Base-by-base conservation (phyloP, 2,888 invertebrate species). In the Lydus trimaculatus region DNA sequence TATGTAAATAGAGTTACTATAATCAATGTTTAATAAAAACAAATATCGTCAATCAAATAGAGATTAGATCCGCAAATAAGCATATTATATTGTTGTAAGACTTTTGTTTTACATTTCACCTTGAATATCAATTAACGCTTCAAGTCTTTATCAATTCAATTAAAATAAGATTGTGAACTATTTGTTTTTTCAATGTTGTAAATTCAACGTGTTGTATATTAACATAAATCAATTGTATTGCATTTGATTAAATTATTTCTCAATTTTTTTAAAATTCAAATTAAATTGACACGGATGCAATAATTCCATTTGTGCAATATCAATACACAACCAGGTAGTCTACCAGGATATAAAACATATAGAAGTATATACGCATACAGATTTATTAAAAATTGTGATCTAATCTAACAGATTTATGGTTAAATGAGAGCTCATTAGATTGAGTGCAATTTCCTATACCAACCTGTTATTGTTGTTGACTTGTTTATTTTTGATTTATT, bases 51-150 rank as follows among this genome's bases (percentile, higher is more conserved):
- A 75, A 76, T 76, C 73, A 74, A 56, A 59, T 62, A 70, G 63
- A 65, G 76, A 75, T 76, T 76, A 76, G 76, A 77, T 76, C 76
- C 77, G 77, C 71, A 75, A 77, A 76, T 72, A 72, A 71, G 75
- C 75, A 74, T 75, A 75, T 76, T 76, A 69, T 61, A 39, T 61
- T 48, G 39, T 39, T n/a, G n/a, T n/a, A 17, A 23, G 48, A 76
- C 74, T 73, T 71, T 73, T 73, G 69, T 76, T 73, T 71, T 59
- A 63, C 73, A 61, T 67, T 64, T 77, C 72, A 75, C 76, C 77
- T 76, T 77, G 76, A 77, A 77, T 77, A 71, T 71, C 75, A 77
- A 77, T 76, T 73, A 76, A 75, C 69, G 66, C 43, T 64, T 36
- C 28, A 36, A 43, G 15, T 31, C 20, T 63, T 56, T 56, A 52